Conservation (phyloP, 2,888 invertebrate genomes). For the Brachycybe producta region DNA sequence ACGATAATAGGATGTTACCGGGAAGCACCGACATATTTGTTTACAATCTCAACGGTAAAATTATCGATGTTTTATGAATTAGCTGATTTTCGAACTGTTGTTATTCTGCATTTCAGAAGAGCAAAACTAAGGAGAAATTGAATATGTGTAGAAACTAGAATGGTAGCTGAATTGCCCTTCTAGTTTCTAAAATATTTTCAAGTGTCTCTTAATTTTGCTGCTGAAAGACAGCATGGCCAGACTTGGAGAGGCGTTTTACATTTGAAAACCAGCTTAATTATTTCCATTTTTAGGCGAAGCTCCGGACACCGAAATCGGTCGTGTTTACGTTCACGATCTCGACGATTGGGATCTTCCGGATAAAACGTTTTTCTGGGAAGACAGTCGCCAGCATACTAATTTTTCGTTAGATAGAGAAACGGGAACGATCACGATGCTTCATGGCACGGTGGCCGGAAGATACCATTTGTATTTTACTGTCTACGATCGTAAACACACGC, state of each 20-base stretch:
- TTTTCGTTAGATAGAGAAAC: slow-evolving; percentile 81
- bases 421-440: slow-evolving; percentile 91
- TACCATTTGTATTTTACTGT: slow-evolving; percentile 49
- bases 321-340: slow-evolving; percentile 91
- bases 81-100: background rate
- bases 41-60: slow-evolving; percentile 67
- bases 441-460: slow-evolving; percentile 74
- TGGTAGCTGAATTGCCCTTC: too few species aligned
- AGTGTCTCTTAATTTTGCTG: too few species aligned
- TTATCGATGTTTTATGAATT: slow-evolving; percentile 3
- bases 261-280: background rate
- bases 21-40: slow-evolving; percentile 92
- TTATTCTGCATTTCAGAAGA: too few species aligned
- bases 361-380: slow-evolving; percentile 93
- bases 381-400: slow-evolving; percentile 59
- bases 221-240: too few species aligned
- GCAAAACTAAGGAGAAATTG: background rate
- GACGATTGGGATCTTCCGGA: slow-evolving; percentile 99
- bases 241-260: background rate
- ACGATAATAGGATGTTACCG: slow-evolving; percentile 97
- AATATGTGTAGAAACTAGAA: background rate
- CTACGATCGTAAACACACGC: slow-evolving; percentile 86
- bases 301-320: slow-evolving; percentile 78
- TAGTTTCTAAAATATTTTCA: too few species aligned
- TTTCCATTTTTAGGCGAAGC: slow-evolving; percentile 55